Percentiles rank a stretch among this genome's conserved stretches.
Evolutionary conservation across 2,888 invertebrate genomes (phyloP).

Genomic region (Sinhomidia bicolor): DNA sequence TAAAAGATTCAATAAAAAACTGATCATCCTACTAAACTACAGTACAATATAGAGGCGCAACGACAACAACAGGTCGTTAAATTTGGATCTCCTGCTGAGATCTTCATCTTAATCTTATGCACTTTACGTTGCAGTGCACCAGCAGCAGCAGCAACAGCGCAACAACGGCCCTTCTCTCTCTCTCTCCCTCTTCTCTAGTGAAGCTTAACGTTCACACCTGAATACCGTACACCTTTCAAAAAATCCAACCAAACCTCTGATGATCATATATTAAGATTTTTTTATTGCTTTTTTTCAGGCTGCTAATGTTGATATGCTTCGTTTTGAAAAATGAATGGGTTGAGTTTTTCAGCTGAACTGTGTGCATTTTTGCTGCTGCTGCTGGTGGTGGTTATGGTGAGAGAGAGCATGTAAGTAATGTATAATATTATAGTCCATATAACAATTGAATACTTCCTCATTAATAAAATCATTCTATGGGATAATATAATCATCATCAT

Average conservation of each 20-base stretch:
- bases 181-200: neutral
- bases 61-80: constrained; percentile 41
- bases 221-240: constrained; percentile 35
- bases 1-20: constrained; percentile 32
- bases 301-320: neutral
- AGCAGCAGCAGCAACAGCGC: neutral
- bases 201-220: constrained; percentile 35
- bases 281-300: neutral
- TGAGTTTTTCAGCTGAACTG: constrained; percentile 1
- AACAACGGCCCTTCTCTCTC: neutral
- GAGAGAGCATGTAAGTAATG: neutral
- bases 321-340: constrained; percentile 19
- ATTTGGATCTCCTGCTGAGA: constrained; percentile 36
- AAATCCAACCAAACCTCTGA: neutral
- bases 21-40: no score
- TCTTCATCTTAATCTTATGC: no score
- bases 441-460: constrained; percentile 22
- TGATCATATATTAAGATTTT: neutral
- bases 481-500: neutral
- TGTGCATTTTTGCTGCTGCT: no score
- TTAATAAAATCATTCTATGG: constrained; percentile 24
- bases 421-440: no score
- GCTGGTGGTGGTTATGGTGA: neutral
- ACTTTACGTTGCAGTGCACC: no score
- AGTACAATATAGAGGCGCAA: constrained; percentile 13